Evolutionary conservation across 2,888 invertebrate genomes (phyloP).

Genomic region (Amblyjoppa proteus): DNA sequence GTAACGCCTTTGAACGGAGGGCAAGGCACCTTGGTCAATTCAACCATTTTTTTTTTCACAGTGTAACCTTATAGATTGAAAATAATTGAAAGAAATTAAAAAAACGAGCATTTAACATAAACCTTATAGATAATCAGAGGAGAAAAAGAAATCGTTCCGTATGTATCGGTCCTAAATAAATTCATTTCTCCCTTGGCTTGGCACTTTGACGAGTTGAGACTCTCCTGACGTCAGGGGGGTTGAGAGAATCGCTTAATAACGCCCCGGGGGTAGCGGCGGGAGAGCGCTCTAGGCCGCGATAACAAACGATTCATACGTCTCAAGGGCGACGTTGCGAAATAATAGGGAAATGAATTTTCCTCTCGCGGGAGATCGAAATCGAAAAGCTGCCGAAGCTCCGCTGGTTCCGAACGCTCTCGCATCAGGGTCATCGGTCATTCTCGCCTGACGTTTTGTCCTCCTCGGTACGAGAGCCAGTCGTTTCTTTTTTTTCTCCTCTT

Average conservation of each 20-base stretch:
- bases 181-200: constrained; percentile 29
- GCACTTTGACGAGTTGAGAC: constrained; percentile 53
- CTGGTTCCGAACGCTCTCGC: constrained; percentile 49
- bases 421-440: constrained; percentile 70
- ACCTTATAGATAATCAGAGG: background rate
- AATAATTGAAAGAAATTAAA: background rate
- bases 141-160: background rate
- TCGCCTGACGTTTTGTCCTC: constrained; percentile 57
- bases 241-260: constrained; percentile 70
- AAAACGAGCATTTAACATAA: background rate
- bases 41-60: no score
- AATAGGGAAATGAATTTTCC: constrained; percentile 85
- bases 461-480: constrained; percentile 34
- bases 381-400: constrained; percentile 62
- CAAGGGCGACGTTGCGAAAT: constrained; percentile 82
- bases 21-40: no score
- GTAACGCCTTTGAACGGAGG: no score
- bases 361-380: constrained; percentile 77
- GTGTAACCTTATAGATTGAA: no score
- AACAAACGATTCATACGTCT: constrained; percentile 85
- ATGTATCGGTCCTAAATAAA: constrained; percentile 29
- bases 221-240: constrained; percentile 22
- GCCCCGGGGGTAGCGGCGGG: constrained; percentile 59
- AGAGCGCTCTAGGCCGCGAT: constrained; percentile 69
- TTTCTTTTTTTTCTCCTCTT: constrained; percentile 37